Base-by-base conservation (phyloP, 35 echinoderm and acorn worm species). In the Strongylocentrotus purpuratus region DNA sequence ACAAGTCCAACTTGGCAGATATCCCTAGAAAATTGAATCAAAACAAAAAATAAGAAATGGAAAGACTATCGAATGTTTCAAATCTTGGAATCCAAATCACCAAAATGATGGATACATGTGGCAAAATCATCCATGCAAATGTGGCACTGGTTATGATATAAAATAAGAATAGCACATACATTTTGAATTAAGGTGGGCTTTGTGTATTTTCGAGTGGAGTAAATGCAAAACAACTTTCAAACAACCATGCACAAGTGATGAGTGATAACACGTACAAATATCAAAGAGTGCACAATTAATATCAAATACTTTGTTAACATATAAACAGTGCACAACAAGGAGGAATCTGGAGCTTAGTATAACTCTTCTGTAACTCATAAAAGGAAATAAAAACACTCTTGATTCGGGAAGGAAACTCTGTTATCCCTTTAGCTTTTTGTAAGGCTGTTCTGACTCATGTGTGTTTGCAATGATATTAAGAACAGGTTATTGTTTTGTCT, bases 111-210 rank as follows among this genome's bases (percentile, higher is more conserved):
- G 65, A 78, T 78, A 78, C 65, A 78, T 78, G 65, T 78, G 65
- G 65, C 65, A 78, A 78, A 78, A 89, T 89, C 33, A 89, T 46
- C 45, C 87, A 89, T 89, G 87, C 87, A 89, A 86, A 78, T 78
- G 25, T 28, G 65, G 28, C 28, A 78, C 2, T 28, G 20, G 65
- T 78, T 78, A 78, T 78, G 65, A 55, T 78, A 78, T 78, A 78
- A 78, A 18, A 28, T 78, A 78, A 78, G 65, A 78, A 78, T 78
- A 78, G 65, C 65, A 78, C 65, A 78, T 78, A 78, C 65, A 78
- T 78, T 78, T 78, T 78, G 65, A 78, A 78, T 78, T 78, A 78
- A 78, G 65, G 65, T 78, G 65, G 65, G 65, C 65, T 78, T 78
- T 78, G 65, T 78, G 20, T 78, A 8, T 78, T 59, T 78, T 78